Evolutionary conservation across 2,888 invertebrate genomes (phyloP), one percentile per base, ranked within the genome.

Genomic region (Philonicus albiceps): DNA sequence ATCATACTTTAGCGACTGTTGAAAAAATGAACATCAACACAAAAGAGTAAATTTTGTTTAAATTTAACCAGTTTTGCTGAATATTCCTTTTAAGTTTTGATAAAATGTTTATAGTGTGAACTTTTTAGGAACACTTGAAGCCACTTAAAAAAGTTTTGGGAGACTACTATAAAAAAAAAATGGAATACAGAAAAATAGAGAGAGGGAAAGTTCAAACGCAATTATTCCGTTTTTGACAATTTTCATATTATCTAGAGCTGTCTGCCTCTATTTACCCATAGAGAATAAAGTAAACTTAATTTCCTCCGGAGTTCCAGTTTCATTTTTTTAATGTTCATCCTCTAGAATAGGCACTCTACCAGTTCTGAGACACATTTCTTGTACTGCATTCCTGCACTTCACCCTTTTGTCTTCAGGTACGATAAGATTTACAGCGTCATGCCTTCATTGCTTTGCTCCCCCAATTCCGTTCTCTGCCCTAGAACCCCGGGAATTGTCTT

Each of bases 401-500:
- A 74, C 43, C 78, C 43, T 30, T 43, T 78, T 78, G 37, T 43
- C 43, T 37, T 37, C 78, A 78, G 43, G 43, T 78, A 78, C 40
- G 22, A 27, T 43, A 78, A 37, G 75, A 78, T 30, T 78, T 43
- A 78, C 78, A 37, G 37, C 27, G 78, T 78, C 78, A 78, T 78
- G 22, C 49, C 43, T 78, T 43, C 43, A 27, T 43, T 30, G 40
- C 40, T 27, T 43, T 30, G 40, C 40, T 16, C n/a, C 78, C 78
- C 78, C 43, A 16, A 78, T 78, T 78, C 78, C 43, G n/a, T 76
- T 4, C 40, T 37, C 22, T 19, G 34, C 37, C 43, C 22, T 40
- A 6, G n/a, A 19, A 13, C 43, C 43, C 78, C 74, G 6, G 74
- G 34, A 74, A 78, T 43, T 43, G 43, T 78, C 78, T 78, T 78